phyloP scores from a whole-genome alignment of 2,888 invertebrate species.

The Mythimna albipuncta region DNA sequence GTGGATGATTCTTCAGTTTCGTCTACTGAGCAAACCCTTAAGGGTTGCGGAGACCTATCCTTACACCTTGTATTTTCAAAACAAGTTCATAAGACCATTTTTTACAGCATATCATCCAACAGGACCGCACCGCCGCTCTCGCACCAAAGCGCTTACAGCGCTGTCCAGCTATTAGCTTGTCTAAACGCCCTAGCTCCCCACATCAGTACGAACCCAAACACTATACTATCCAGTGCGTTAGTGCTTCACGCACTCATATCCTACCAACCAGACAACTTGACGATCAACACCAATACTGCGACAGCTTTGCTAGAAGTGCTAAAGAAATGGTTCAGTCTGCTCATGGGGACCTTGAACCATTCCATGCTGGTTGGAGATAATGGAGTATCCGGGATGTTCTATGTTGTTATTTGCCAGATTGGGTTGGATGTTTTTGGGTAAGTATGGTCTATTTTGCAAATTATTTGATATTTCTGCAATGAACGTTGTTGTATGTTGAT shows the following conservation, averaged over 20 bases:
- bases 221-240: slow-evolving; percentile 80
- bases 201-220: slow-evolving; percentile 74
- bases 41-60: too few species aligned
- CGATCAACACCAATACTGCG: slow-evolving; percentile 72
- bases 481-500: too few species aligned
- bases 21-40: too few species aligned
- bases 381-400: slow-evolving; percentile 75
- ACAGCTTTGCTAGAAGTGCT: slow-evolving; percentile 75
- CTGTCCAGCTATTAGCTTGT: slow-evolving; percentile 82
- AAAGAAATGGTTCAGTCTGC: slow-evolving; percentile 79
- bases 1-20: too few species aligned
- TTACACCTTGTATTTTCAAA: too few species aligned
- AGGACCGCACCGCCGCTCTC: slow-evolving; percentile 80
- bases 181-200: slow-evolving; percentile 74
- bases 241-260: slow-evolving; percentile 81
- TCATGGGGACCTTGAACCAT: slow-evolving; percentile 79
- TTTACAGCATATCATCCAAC: slow-evolving; percentile 74
- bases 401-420: slow-evolving; percentile 79
- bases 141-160: slow-evolving; percentile 85
- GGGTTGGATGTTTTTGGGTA: slow-evolving; percentile 80
- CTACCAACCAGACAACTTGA: slow-evolving; percentile 80
- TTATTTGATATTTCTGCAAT: too few species aligned
- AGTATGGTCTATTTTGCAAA: slow-evolving; percentile 20
- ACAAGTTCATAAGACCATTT: not conserved
- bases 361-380: slow-evolving; percentile 75